These are phyloP conservation scores for Ommatoiulus sabulosus DNA, from an alignment of 2,888 invertebrate genomes.

Conservation along the genomic window DNA sequence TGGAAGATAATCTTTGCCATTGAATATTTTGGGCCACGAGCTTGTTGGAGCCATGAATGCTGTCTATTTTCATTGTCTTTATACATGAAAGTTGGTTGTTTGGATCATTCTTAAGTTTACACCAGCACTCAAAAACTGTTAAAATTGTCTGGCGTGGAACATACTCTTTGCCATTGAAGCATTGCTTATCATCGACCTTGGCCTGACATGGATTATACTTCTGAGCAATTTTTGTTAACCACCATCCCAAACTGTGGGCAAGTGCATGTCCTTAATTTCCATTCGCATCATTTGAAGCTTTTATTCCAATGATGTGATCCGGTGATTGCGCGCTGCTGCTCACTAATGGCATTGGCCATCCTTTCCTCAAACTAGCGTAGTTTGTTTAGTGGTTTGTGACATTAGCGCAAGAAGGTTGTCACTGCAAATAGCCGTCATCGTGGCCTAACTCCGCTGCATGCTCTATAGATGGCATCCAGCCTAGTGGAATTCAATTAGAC, in stretches of 20 bases:
- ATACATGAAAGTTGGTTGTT: too few relatives aligned
- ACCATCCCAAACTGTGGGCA: neutral
- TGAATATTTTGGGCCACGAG: too few relatives aligned
- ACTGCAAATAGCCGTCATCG: neutral
- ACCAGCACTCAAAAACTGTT: too few relatives aligned
- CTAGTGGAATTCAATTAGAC: conserved; percentile 39
- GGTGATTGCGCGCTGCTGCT: neutral
- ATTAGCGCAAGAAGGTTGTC: conserved; percentile 28
- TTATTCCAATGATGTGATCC: neutral
- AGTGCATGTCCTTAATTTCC: neutral
- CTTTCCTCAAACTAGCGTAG: neutral
- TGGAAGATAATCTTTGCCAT: too few relatives aligned
- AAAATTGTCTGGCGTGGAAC: too few relatives aligned
- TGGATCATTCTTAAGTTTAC: too few relatives aligned
- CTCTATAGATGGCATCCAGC: neutral
- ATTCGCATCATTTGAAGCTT: neutral
- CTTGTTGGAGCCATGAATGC: too few relatives aligned
- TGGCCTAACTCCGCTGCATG: neutral
- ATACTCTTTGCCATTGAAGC: too few relatives aligned
- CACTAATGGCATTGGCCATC: neutral
- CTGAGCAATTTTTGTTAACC: too few relatives aligned
- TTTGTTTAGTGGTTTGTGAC: neutral
- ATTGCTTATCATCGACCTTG: too few relatives aligned
- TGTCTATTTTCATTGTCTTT: too few relatives aligned
- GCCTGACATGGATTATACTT: too few relatives aligned